phyloP scores from a whole-genome alignment of 2,797 vertebrate species.

The Pteronotus mesoamericanus region DNA sequence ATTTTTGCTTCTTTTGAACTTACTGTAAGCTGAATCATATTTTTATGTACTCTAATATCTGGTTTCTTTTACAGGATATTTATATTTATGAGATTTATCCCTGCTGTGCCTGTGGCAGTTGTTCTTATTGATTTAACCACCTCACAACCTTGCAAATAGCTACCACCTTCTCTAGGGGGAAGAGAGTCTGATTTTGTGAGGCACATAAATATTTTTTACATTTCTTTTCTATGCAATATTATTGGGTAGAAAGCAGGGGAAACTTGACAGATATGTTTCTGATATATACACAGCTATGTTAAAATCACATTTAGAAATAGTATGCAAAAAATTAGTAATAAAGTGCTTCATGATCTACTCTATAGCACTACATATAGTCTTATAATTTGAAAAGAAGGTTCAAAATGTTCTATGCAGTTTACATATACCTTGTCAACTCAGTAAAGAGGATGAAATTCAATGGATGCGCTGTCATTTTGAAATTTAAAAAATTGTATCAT shows the following conservation, averaged over 20 bases:
- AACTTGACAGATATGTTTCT: neutral
- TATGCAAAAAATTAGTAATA: neutral
- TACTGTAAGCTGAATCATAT: neutral
- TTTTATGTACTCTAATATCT: neutral
- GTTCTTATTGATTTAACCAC: neutral
- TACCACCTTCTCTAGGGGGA: neutral
- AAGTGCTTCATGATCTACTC: neutral
- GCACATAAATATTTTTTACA: neutral
- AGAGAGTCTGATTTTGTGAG: neutral
- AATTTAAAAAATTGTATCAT: neutral
- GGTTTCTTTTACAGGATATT: neutral
- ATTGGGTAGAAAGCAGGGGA: neutral
- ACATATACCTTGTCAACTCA: neutral
- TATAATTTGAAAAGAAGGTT: neutral
- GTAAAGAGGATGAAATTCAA: neutral
- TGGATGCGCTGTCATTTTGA: fast-evolving
- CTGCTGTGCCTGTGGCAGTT: neutral
- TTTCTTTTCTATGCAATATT: neutral
- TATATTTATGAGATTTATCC: neutral
- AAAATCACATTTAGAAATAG: neutral
- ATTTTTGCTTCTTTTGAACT: conserved; percentile 17
- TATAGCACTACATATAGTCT: neutral
- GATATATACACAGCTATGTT: neutral
- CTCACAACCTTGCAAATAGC: neutral
- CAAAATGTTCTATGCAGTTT: neutral